A percentile compares a stretch with the other conserved stretches of the same genome.
Conservation (phyloP, 2,113 vertebrate genomes). For the Ancistrus triradiatus region DNA sequence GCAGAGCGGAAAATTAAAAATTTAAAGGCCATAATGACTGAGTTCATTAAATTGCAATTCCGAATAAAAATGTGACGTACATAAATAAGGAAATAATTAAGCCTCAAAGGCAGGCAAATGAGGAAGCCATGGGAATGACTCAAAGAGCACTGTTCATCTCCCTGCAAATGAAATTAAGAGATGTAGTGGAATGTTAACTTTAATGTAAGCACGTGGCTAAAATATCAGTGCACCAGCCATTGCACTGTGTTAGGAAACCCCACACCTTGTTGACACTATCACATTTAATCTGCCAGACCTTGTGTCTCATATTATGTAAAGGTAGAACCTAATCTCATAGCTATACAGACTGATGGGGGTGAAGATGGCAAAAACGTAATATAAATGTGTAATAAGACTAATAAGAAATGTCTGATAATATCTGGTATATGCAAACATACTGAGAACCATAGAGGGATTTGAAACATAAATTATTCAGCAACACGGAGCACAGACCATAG, state of each 20-base stretch:
- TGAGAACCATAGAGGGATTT: no score
- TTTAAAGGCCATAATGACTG: conserved; percentile 70
- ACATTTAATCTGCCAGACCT: conserved; percentile 21
- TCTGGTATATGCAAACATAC: no score
- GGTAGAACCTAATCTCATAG: no score
- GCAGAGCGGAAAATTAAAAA: conserved; percentile 70
- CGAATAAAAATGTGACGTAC: conserved; percentile 68
- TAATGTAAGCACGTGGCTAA: conserved; percentile 17
- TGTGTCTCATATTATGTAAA: no score
- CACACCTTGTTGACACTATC: conserved; percentile 18
- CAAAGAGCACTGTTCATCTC: conserved; percentile 20
- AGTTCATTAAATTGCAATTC: conserved; percentile 73
- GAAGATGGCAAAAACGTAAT: no score
- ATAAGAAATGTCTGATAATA: no score
- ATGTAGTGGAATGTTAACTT: conserved; percentile 10
- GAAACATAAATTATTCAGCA: no score
- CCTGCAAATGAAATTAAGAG: conserved; percentile 7
- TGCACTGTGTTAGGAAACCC: no score
- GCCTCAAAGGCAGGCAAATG: conserved; percentile 55
- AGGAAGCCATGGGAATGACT: conserved; percentile 1
- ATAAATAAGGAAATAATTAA: conserved; percentile 73
- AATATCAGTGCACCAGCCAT: conserved; percentile 6
- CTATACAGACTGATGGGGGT: no score
- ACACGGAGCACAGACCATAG: no score
- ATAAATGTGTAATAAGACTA: no score